phyloP scores from a whole-genome alignment of 2,888 invertebrate species.

The Kryphioiulus occultus region DNA sequence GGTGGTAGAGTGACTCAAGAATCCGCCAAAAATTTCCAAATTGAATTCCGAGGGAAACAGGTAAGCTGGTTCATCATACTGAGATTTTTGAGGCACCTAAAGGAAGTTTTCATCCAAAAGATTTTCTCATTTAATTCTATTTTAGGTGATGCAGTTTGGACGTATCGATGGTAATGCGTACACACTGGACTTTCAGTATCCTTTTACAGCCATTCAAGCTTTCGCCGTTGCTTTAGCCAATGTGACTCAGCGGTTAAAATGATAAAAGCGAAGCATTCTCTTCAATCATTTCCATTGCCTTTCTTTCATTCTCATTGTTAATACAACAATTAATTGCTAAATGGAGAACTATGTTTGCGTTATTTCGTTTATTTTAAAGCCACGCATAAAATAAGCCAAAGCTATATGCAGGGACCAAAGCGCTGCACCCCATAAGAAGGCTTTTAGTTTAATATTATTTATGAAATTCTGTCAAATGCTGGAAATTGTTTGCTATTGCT shows the following conservation, averaged over 20 bases:
- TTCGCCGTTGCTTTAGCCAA: conserved; percentile 98
- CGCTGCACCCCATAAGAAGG: not conserved
- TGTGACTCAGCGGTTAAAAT: conserved; percentile 94
- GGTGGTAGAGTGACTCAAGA: conserved; percentile 99
- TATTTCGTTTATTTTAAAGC: not conserved
- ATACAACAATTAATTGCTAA: not conserved
- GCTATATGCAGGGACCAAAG: not conserved
- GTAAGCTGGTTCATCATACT: conserved; percentile 66
- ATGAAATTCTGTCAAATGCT: not conserved
- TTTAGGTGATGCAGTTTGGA: conserved; percentile 98
- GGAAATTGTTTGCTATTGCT: not conserved
- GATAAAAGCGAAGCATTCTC: conserved; percentile 53
- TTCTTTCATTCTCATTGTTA: not conserved
- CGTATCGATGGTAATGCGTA: conserved; percentile 98
- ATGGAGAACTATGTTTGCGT: not conserved
- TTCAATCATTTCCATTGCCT: not conserved
- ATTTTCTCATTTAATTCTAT: not conserved
- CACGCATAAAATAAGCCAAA: not conserved
- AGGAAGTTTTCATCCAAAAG: not conserved
- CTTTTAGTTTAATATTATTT: not conserved
- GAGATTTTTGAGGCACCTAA: not conserved
- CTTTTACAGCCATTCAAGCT: conserved; percentile 97
- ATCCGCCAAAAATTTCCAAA: conserved; percentile 99
- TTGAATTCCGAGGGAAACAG: conserved; percentile 95
- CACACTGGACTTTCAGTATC: conserved; percentile 98